Conservation (phyloP, 2,888 invertebrate genomes). For the Hetaerina titia region DNA sequence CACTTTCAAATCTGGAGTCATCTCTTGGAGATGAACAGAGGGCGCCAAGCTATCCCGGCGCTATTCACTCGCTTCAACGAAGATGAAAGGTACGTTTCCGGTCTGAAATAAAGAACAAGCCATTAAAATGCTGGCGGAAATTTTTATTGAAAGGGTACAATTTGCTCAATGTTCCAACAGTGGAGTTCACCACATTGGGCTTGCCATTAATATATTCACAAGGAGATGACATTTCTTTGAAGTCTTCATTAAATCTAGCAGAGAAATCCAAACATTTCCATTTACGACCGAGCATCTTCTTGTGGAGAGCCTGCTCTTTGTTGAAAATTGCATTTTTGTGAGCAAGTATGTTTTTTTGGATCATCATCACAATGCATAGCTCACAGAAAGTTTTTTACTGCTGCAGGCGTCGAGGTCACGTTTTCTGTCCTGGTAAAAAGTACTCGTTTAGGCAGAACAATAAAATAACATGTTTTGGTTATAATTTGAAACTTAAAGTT, state of each 20-base stretch:
- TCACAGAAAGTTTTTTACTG: not conserved
- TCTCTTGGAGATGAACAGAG: not conserved
- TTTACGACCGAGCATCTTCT: too few species aligned
- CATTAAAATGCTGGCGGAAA: not conserved
- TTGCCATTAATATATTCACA: not conserved
- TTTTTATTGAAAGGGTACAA: not conserved
- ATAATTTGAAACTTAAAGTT: not conserved
- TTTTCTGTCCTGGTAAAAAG: too few species aligned
- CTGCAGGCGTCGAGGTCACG: too few species aligned
- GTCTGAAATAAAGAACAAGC: not conserved
- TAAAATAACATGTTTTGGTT: not conserved
- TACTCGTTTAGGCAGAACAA: too few species aligned
- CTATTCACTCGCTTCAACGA: not conserved
- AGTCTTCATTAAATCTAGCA: too few species aligned
- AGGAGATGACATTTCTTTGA: not conserved
- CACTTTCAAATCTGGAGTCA: not conserved
- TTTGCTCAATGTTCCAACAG: not conserved
- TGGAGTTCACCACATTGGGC: not conserved
- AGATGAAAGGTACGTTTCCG: not conserved
- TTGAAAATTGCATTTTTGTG: not conserved
- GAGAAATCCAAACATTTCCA: too few species aligned
- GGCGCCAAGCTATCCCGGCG: too few species aligned
- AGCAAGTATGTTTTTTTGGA: not conserved
- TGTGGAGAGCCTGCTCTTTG: too few species aligned
- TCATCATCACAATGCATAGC: not conserved